Base-by-base conservation (phyloP, 2,888 invertebrate genomes). In the Brassicogethes aeneus region DNA sequence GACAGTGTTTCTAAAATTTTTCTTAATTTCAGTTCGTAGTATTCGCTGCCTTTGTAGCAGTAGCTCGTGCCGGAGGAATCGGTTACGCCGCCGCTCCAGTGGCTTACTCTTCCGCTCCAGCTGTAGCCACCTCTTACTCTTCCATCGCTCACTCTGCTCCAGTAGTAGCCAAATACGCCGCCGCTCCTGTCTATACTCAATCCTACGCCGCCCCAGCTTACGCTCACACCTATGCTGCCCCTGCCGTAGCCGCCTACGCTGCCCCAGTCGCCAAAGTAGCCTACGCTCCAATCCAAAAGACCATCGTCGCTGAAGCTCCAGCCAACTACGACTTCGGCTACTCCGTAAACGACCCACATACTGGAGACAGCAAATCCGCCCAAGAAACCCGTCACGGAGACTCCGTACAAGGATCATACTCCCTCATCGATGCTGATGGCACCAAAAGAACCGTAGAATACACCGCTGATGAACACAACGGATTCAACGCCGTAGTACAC, bases 401-500 rank as follows among this genome's bases (percentile, higher is more conserved):
- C 53, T 61, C 59, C 41, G 73, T 73, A 17, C 68, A 70, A 39
- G 73, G 73, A 3, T 60, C 64, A 48, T 74, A 73, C 49, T 68
- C 70, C 42, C 54, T 73, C 2, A 62, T 73, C 48, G 73, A 74
- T 43, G 55, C 73, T 15, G 73, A 74, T 59, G 73, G 73, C 14
- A 65, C 66, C 49, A 64, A 63, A 36, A 67, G 74, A 43, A 62
- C 66, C 17, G 74, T 74, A n/a, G 68, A 71, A 13, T 74, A 74
- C 56, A 65, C 66, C 40, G 69, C 73, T 13, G 73, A 73, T 53
- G 62, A 65, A 15, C 69, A 70, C 48, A 69, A 60, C 45, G 73
- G 74, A 40, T 74, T 74, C 61, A 70, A 73, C 53, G 74, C 74
- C 3, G 53, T 71, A 30, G 73, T 74, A 1, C 66, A 65, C 41